Evolutionary conservation across 2,113 vertebrate genomes (phyloP).

Genomic region (Pycnonotus jocosus): DNA sequence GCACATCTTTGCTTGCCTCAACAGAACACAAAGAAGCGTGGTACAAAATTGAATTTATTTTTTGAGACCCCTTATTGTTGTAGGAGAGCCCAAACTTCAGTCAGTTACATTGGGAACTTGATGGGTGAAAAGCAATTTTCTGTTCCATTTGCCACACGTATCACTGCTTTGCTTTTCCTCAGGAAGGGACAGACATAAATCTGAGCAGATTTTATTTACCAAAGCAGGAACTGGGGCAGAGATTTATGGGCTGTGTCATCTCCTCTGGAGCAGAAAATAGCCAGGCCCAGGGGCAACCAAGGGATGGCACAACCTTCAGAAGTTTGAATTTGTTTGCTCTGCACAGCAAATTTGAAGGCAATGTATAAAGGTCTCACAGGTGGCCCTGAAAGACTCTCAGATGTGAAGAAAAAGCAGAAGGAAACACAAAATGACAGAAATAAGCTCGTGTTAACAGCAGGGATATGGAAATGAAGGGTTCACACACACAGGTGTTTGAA

Average conservation of each 20-base stretch:
- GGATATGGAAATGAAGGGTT: background rate
- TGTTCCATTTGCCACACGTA: background rate
- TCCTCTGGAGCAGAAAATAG: conserved; percentile 29
- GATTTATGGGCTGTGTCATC: background rate
- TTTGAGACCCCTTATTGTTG: background rate
- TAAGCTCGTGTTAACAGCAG: background rate
- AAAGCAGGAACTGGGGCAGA: background rate
- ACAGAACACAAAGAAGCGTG: rapidly evolving
- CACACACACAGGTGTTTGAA: background rate
- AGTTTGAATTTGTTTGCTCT: background rate
- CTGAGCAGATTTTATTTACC: background rate
- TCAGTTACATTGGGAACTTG: background rate
- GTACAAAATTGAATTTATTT: background rate
- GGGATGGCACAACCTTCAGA: background rate
- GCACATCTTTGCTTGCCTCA: background rate
- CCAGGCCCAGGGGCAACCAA: background rate
- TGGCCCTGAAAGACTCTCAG: background rate
- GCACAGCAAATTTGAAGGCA: background rate
- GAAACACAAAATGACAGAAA: background rate
- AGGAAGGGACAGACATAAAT: background rate
- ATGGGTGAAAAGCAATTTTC: background rate
- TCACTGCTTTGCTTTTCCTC: background rate
- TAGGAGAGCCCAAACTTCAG: background rate
- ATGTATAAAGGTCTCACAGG: background rate
- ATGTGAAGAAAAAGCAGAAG: background rate